Base-by-base conservation (phyloP, 2,888 invertebrate species). In the Coleophora flavipennella region DNA sequence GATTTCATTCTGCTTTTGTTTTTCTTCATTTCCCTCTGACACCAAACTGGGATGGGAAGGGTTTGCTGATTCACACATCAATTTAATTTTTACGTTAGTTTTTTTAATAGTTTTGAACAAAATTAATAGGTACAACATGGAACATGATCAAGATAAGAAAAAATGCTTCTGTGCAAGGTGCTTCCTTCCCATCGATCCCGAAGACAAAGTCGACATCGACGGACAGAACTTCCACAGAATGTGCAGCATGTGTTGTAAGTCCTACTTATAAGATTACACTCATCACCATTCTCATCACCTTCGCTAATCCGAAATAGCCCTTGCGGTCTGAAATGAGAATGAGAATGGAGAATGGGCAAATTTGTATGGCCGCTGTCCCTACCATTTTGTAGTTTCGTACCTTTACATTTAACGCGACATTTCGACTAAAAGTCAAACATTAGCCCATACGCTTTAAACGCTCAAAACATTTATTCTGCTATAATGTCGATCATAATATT, bases 161-260 rank as follows among this genome's bases (percentile, higher is more conserved):
- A 81, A 79, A 62, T 74, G 70, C 53, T 83, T 69, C 49, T 84
- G 83, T 55, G 64, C 80, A 33, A 61, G 79, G 55, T 84, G 83
- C 53, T 83, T 83, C 49, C 57, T 70, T 26, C 73, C 79, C 0
- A 54, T 84, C 9, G 72, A 73, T 1, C 40, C 59, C 1, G 68
- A 70, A 27, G 81, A 84, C 32, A 69, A 55, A 50, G 70, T 83
- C 4, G 74, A 75, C 36, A 67, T 83, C 8, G 79, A 74, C 40
- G 76, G 73, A 13, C 80, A 83, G 37, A 70, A 67, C 45, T 84
- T 80, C 45, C 83, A 84, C 41, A 67, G 61, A 41, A 54, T 66
- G 31, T 84, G 83, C 48, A 70, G 80, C 46, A 74, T 64, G 59
- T 83, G 83, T 44, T 83, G 83, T 83, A 54, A 79, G 83, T 20